Evolutionary conservation across 2,113 vertebrate genomes (phyloP), one percentile per base, ranked within the genome.

Genomic region (Fulmarus glacialis): DNA sequence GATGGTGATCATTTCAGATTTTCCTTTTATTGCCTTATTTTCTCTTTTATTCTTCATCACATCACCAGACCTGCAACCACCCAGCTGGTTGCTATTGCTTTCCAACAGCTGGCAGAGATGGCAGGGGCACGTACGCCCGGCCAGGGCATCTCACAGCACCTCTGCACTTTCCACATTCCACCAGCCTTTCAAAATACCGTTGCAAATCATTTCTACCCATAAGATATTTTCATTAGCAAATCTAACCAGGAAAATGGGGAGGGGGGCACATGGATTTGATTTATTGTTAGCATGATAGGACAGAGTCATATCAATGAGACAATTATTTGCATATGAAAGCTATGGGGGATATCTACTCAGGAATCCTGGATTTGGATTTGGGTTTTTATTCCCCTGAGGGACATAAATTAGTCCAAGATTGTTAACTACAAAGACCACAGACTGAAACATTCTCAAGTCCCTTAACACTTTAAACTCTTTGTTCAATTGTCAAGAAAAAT

Each of bases 101-200:
- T 90, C 73, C 91, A 96, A 90, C 95, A 97, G 94, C 96, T 96
- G 96, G 87, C 81, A 94, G 81, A 83, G 63, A 87, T 12, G 4
- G 68, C 53, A 73, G 55, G 82, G 77, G 58, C 89, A 92, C 0
- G 1, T 71, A 87, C 0, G 4, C 45, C 53, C 94, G 78, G 93
- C 82, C 84, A 90, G 62, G 81, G 78, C 81, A 93, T 85, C 89
- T 94, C 82, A 66, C 26, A 91, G 82, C 74, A 90, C 74, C 74
- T 96, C 53, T 82, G 78, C 60, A 71, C 91, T 86, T 90, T 52
- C 48, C 67, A 62, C 78, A 59, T 77, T 93, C 53, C 85, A 83
- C 14, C 43, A 87, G 38, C 63, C 40, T 77, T 80, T 88, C 43
- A 23, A 86, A 95, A 95, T 70, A 85, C 47, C 18, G 5, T 7